Conservation (phyloP, 2,113 vertebrate species). For the Pteropus alecto region DNA sequence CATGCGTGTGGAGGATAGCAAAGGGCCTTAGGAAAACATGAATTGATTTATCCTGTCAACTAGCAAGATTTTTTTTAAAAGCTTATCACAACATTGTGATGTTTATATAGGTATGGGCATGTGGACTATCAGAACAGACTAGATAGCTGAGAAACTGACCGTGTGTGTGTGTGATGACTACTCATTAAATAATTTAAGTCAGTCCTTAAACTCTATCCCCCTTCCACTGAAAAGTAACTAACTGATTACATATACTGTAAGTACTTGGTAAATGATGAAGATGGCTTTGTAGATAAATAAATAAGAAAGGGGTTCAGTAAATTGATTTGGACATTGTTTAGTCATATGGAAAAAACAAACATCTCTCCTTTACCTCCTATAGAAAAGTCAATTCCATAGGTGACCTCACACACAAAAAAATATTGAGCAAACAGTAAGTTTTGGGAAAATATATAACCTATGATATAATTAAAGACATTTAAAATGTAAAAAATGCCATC, state of each 20-base stretch:
- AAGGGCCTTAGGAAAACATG: background rate
- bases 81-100: background rate
- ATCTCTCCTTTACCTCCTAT: background rate
- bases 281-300: background rate
- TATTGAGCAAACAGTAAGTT: background rate
- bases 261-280: background rate
- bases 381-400: background rate
- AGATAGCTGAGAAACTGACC: background rate
- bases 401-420: constrained; percentile 9
- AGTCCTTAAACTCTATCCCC: background rate
- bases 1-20: background rate
- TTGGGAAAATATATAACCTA: background rate
- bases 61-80: background rate
- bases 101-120: background rate
- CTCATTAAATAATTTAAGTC: background rate
- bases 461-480: background rate
- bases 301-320: background rate
- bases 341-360: background rate
- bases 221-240: background rate
- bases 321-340: background rate
- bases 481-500: background rate
- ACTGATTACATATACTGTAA: background rate
- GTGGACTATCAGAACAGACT: background rate
- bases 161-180: background rate
- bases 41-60: background rate